Conservation (phyloP, 2,888 invertebrate species). For the Pasiphila rectangulata region DNA sequence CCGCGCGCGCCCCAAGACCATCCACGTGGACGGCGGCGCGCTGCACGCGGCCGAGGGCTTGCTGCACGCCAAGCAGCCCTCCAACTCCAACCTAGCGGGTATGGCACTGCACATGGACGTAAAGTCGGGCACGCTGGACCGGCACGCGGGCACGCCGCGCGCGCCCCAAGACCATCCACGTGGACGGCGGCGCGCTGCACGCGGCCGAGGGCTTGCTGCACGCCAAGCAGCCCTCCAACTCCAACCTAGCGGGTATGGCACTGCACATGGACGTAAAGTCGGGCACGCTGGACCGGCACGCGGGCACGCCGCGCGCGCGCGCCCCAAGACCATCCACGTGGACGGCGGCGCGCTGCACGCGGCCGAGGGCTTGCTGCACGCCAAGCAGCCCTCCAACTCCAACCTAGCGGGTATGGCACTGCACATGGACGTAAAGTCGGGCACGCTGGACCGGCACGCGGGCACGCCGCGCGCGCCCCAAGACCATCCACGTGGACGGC, state of each 20-base stretch:
- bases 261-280: slow-evolving; percentile 66
- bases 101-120: slow-evolving; percentile 75
- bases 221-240: slow-evolving; percentile 89
- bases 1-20: slow-evolving; percentile 91
- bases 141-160: slow-evolving; percentile 67
- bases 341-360: slow-evolving; percentile 89
- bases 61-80: slow-evolving; percentile 88
- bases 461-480: slow-evolving; percentile 84
- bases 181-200: slow-evolving; percentile 89
- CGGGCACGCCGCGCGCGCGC: slow-evolving; percentile 74
- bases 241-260: slow-evolving; percentile 92
- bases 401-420: slow-evolving; percentile 91
- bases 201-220: slow-evolving; percentile 88
- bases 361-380: slow-evolving; percentile 87
- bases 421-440: slow-evolving; percentile 63
- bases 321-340: slow-evolving; percentile 95
- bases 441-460: slow-evolving; percentile 71
- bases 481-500: slow-evolving; percentile 94
- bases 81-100: slow-evolving; percentile 91
- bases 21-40: slow-evolving; percentile 91
- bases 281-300: slow-evolving; percentile 71
- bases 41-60: slow-evolving; percentile 89
- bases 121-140: slow-evolving; percentile 71
- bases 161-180: slow-evolving; percentile 94
- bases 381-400: slow-evolving; percentile 90